phyloP scores from a whole-genome alignment of 2,113 vertebrate species.

The Chaetorhynchus papuensis region DNA sequence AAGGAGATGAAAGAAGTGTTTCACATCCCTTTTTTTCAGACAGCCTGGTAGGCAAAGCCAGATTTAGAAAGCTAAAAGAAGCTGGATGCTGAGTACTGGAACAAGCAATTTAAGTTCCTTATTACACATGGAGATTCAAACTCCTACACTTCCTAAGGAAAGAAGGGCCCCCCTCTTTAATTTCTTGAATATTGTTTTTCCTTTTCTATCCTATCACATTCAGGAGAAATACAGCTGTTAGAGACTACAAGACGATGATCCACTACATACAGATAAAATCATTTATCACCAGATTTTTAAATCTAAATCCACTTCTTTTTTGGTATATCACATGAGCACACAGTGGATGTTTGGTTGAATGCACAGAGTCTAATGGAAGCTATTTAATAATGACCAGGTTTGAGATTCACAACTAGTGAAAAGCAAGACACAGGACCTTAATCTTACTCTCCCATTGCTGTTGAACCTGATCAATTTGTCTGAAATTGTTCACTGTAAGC shows the following conservation, averaged over 20 bases:
- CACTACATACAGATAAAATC: not conserved
- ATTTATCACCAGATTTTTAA: not conserved
- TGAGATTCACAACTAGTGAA: not conserved
- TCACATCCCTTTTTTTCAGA: constrained; percentile 12
- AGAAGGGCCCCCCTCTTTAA: not conserved
- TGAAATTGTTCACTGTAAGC: not conserved
- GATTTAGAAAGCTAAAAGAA: not conserved
- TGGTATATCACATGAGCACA: not conserved
- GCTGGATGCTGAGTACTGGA: not conserved
- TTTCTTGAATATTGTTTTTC: not conserved
- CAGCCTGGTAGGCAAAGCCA: not conserved
- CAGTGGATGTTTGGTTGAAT: not conserved
- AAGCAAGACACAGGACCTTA: not conserved
- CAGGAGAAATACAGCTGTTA: not conserved
- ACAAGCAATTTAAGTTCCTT: constrained; percentile 14
- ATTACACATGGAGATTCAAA: not conserved
- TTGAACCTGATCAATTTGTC: not conserved
- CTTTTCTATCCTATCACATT: not conserved
- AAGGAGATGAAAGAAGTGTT: not conserved
- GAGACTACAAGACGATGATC: not conserved
- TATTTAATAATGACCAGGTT: not conserved
- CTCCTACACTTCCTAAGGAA: not conserved
- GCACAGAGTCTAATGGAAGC: not conserved
- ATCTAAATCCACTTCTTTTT: not conserved
- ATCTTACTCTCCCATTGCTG: not conserved